Percentiles rank a stretch among this genome's conserved stretches.
phyloP scores from a whole-genome alignment of 1,140 invertebrate species.

The Drosophila kanapiae region DNA sequence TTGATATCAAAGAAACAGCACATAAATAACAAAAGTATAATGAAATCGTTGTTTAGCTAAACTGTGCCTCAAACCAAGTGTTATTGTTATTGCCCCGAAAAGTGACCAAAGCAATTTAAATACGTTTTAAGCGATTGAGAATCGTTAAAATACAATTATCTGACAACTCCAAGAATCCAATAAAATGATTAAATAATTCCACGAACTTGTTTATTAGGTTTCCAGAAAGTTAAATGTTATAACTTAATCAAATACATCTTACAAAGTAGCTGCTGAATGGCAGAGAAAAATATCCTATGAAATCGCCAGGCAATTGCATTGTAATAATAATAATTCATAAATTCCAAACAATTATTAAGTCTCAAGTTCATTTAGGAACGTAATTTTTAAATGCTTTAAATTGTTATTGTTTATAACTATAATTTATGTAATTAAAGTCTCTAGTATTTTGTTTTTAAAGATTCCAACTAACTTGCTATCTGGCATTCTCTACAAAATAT shows the following conservation, averaged over 20 bases:
- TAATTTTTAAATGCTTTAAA: neutral
- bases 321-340: neutral
- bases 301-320: neutral
- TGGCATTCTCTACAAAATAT: neutral
- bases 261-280: neutral
- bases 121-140: neutral
- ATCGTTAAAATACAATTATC: constrained; percentile 10
- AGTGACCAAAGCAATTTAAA: constrained; percentile 12
- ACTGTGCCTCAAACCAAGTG: constrained; percentile 8
- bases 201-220: constrained; percentile 2
- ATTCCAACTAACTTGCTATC: neutral
- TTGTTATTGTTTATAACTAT: neutral
- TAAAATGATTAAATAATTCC: constrained; percentile 9
- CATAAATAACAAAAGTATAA: constrained; percentile 16
- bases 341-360: neutral
- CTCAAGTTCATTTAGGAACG: neutral
- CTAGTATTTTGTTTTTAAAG: neutral
- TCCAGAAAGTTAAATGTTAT: neutral
- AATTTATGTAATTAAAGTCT: neutral
- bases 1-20: constrained; percentile 10
- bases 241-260: neutral
- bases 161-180: neutral
- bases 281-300: neutral
- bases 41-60: constrained; percentile 5
- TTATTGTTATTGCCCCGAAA: constrained; percentile 6